These are phyloP conservation scores for Patella vulgata DNA, from an alignment of 1,140 invertebrate species.

Conservation along the genomic window DNA sequence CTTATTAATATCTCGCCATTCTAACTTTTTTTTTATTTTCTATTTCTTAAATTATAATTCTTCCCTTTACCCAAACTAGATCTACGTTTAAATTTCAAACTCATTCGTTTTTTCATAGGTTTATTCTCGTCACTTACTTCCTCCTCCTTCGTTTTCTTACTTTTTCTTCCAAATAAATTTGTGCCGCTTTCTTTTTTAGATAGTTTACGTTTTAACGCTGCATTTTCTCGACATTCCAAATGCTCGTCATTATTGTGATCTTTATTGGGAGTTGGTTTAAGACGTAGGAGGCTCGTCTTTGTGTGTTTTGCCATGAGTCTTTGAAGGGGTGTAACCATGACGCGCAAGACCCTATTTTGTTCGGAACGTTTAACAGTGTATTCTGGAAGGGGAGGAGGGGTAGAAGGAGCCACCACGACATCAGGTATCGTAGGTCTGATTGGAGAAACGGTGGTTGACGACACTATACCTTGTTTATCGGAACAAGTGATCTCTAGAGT, in stretches of 20 bases:
- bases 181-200: background rate
- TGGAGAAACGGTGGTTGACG: background rate
- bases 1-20: too few species aligned
- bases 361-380: constrained; percentile 14
- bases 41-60: too few species aligned
- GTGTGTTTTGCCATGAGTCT: constrained; percentile 44
- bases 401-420: background rate
- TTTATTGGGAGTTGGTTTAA: constrained; percentile 42
- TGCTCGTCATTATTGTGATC: constrained; percentile 2
- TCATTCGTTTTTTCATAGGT: background rate
- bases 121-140: background rate
- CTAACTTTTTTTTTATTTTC: too few species aligned
- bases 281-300: constrained; percentile 47
- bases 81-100: constrained; percentile 1
- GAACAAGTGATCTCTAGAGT: background rate
- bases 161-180: background rate
- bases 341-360: constrained; percentile 41
- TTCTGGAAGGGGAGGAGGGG: constrained; percentile 1
- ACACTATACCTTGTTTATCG: constrained; percentile 7
- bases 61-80: background rate
- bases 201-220: background rate
- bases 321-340: constrained; percentile 45
- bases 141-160: background rate
- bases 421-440: background rate
- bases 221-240: background rate